A percentile compares a stretch with the other conserved stretches of the same genome.
Conservation (phyloP, 2,797 vertebrate species). For the Sus cebifrons region DNA sequence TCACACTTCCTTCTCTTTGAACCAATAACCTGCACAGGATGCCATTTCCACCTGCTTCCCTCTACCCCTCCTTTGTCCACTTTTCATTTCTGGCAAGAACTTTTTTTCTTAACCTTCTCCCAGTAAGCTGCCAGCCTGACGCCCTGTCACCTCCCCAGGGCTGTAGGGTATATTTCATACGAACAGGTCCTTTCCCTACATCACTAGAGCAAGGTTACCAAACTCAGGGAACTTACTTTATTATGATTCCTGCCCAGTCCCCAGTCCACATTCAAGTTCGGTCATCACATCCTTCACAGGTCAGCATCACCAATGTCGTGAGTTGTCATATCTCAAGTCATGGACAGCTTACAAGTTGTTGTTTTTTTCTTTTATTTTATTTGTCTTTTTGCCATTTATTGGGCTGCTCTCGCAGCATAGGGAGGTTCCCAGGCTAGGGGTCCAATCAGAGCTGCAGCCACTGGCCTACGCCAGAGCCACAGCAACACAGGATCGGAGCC, state of each 20-base stretch:
- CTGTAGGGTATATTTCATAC: neutral
- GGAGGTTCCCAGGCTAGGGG: too few species aligned
- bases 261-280: neutral
- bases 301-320: accelerated
- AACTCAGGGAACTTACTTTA: accelerated
- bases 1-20: neutral
- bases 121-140: neutral
- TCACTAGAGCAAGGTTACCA: neutral
- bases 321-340: neutral
- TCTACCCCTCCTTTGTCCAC: too few species aligned
- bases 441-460: too few species aligned
- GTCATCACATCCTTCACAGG: accelerated
- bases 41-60: neutral
- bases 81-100: neutral
- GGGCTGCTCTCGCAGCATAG: too few species aligned
- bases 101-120: neutral
- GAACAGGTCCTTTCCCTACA: neutral
- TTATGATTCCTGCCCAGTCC: neutral
- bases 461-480: too few species aligned
- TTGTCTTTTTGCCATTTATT: too few species aligned
- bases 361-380: neutral
- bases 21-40: neutral
- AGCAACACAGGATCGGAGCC: too few species aligned
- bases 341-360: neutral
- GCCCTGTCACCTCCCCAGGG: neutral